These are phyloP conservation scores for Cricetomys ansorgei DNA, from an alignment of 2,113 vertebrate genomes.

Conservation along the genomic window DNA sequence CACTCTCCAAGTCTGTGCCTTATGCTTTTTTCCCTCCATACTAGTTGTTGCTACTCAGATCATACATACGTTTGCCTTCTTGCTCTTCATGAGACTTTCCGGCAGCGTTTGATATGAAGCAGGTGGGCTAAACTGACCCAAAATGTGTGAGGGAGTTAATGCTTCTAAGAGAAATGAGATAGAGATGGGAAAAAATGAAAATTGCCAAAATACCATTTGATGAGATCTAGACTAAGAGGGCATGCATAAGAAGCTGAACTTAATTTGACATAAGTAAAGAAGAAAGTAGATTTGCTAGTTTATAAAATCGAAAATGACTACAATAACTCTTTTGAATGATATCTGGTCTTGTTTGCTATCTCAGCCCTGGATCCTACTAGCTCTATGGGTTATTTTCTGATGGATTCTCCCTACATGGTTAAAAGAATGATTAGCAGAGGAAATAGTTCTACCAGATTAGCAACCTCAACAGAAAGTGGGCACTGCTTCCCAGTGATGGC, in stretches of 20 bases:
- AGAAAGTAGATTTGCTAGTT: neutral
- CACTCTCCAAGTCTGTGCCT: neutral
- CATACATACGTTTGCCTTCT: neutral
- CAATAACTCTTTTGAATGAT: neutral
- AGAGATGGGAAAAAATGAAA: neutral
- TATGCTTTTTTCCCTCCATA: neutral
- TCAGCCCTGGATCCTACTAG: neutral
- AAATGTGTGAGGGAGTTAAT: neutral
- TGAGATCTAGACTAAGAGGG: neutral
- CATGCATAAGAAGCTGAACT: neutral
- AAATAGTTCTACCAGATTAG: neutral
- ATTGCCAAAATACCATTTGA: neutral
- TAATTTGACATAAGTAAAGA: neutral
- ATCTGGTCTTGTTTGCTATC: neutral
- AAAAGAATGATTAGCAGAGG: neutral
- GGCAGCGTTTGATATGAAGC: neutral
- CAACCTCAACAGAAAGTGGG: neutral
- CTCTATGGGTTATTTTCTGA: neutral
- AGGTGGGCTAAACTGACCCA: neutral
- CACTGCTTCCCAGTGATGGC: neutral
- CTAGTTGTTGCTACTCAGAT: neutral
- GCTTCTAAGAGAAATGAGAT: neutral
- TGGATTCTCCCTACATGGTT: neutral
- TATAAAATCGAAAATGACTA: constrained; percentile 30
- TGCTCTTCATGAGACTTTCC: neutral